A percentile compares a stretch with the other conserved stretches of the same genome.
Evolutionary conservation across 2,113 vertebrate genomes (phyloP).

Genomic region (Alethe diademata): DNA sequence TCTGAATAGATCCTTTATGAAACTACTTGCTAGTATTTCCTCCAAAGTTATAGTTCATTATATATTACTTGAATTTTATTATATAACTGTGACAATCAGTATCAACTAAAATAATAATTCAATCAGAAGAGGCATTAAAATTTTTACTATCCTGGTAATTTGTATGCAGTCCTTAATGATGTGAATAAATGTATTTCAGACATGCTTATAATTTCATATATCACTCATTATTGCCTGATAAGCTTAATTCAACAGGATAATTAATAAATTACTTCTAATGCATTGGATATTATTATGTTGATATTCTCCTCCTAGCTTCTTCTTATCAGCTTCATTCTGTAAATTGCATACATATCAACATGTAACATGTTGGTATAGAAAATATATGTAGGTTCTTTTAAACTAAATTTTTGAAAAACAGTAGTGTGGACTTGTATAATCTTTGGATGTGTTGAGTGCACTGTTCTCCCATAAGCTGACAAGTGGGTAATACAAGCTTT

Average conservation of each 20-base stretch:
- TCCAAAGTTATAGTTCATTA: background rate
- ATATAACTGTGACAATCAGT: background rate
- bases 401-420: background rate
- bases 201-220: background rate
- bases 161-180: background rate
- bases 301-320: background rate
- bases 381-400: background rate
- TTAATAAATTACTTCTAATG: background rate
- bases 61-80: background rate
- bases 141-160: background rate
- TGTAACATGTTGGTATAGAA: background rate
- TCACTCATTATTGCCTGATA: background rate
- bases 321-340: background rate
- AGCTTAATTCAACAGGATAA: background rate
- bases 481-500: background rate
- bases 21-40: background rate
- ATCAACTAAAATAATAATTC: background rate
- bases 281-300: background rate
- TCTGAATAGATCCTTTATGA: background rate
- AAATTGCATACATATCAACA: background rate
- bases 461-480: background rate
- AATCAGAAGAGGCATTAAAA: background rate
- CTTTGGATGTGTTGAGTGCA: background rate
- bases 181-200: background rate
- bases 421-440: background rate